These are phyloP conservation scores for Gastracanthus pulcherrimus DNA, from an alignment of 2,888 invertebrate genomes.

Conservation along the genomic window DNA sequence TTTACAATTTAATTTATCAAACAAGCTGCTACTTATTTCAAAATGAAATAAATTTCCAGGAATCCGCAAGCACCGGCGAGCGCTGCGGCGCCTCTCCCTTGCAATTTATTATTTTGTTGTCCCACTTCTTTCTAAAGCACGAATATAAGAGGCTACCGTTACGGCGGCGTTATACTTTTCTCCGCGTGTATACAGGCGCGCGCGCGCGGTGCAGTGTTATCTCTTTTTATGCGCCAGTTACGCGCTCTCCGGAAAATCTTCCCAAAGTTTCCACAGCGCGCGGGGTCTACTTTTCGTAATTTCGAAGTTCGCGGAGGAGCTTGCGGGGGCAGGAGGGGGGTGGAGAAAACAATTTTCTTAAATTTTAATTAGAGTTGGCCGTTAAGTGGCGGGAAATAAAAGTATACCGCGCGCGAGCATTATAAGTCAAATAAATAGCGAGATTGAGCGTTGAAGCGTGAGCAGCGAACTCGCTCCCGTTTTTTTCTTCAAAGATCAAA, in stretches of 20 bases:
- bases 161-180: constrained; percentile 12
- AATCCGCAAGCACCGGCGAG: neutral
- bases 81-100: neutral
- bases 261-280: constrained; percentile 25
- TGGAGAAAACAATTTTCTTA: constrained; percentile 52
- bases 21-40: neutral
- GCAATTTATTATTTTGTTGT: constrained; percentile 4
- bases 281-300: constrained; percentile 41
- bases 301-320: constrained; percentile 38
- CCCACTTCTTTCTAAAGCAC: constrained; percentile 9
- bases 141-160: neutral
- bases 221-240: constrained; percentile 48
- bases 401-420: no score
- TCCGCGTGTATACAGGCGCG: neutral
- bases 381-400: constrained; percentile 41
- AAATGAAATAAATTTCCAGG: neutral
- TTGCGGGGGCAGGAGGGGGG: neutral
- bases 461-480: no score
- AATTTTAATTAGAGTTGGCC: constrained; percentile 49
- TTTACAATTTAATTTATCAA: constrained; percentile 4
- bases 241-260: constrained; percentile 35
- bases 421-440: no score
- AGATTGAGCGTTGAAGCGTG: no score
- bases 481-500: no score
- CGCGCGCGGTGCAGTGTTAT: constrained; percentile 31